phyloP scores from a whole-genome alignment of 2,888 invertebrate genomes.

The Acleris holmiana region DNA sequence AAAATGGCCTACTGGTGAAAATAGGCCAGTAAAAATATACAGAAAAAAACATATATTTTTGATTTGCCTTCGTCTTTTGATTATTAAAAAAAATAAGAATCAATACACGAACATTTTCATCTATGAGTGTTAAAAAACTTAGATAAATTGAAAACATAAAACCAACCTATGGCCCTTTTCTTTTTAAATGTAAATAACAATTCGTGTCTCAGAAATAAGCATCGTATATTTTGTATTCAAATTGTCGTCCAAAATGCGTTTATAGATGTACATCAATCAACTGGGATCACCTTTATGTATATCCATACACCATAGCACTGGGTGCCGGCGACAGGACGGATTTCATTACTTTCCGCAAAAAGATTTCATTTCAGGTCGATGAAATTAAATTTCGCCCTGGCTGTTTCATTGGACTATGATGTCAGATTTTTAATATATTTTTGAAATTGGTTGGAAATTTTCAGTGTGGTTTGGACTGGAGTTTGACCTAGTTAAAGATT shows the following conservation, averaged over 20 bases:
- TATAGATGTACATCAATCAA: slow-evolving; percentile 58
- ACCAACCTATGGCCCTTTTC: no score
- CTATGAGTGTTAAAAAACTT: no score
- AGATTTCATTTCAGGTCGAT: slow-evolving; percentile 37
- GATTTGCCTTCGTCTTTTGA: no score
- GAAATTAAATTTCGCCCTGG: slow-evolving; percentile 26
- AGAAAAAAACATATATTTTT: no score
- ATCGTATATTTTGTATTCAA: slow-evolving; percentile 7
- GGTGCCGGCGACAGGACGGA: slow-evolving; percentile 18
- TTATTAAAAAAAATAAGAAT: no score
- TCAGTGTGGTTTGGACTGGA: not conserved
- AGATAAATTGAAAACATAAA: no score
- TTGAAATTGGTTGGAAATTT: not conserved
- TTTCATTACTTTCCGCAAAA: slow-evolving; percentile 39
- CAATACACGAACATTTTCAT: no score
- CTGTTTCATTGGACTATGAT: slow-evolving; percentile 7
- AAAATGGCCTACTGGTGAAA: no score
- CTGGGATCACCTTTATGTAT: slow-evolving; percentile 57
- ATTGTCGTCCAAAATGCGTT: slow-evolving; percentile 34
- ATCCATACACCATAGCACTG: slow-evolving; percentile 47
- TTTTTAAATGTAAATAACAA: not conserved
- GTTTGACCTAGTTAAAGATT: no score
- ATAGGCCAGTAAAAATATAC: no score
- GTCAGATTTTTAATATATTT: slow-evolving; percentile 17
- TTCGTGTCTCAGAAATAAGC: not conserved